Evolutionary conservation across 2,797 vertebrate genomes (phyloP), one percentile per base, ranked within the genome.

Genomic region (Spea hammondii): DNA sequence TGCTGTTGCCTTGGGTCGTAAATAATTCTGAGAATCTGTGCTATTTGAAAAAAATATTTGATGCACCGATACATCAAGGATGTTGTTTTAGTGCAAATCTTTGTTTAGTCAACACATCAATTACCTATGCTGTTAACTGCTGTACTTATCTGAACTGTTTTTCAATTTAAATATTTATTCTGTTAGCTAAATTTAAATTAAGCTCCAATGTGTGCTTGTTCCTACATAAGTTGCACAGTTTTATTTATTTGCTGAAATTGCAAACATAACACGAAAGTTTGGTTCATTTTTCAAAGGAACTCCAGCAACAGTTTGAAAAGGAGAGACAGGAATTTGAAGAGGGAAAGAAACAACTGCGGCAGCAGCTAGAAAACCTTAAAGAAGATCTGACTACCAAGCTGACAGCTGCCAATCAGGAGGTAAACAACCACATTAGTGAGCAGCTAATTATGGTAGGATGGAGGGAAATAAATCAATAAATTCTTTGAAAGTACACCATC

Each of bases 241-340:
- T 62, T 10, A 17, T 32, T 62, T 12, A 32, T 32, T 32, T 32
- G 32, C 32, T 32, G 32, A 2, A 32, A 32, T 32, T 32, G 32
- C 32, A 32, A 32, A 32, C 32, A 32, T 32, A 32, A 32, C 32
- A 32, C 32, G 32, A 32, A 32, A 32, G 32, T 32, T 62, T 10
- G n/a, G 9, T 83, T 57, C 64, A 49, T 54, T 85, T 86, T 85
- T 76, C 79, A 84, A 88, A 99, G 97, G 97, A 99, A 83, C 86
- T 99, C 89, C 94, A 99, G 84, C 96, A 96, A 90, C 94, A 95
- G 86, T 95, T 96, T 86, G 94, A 96, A 89, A 94, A 88, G 78
- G 96, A 99, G 86, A 95, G 94, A 48, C 86, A 88, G 44, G 91
- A 90, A 32, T 89, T 99, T 87, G 96, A 98, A 89, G 95, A 96